Evolutionary conservation across 2,113 vertebrate species (phyloP).

Genomic region (Glaucidium brasilianum): DNA sequence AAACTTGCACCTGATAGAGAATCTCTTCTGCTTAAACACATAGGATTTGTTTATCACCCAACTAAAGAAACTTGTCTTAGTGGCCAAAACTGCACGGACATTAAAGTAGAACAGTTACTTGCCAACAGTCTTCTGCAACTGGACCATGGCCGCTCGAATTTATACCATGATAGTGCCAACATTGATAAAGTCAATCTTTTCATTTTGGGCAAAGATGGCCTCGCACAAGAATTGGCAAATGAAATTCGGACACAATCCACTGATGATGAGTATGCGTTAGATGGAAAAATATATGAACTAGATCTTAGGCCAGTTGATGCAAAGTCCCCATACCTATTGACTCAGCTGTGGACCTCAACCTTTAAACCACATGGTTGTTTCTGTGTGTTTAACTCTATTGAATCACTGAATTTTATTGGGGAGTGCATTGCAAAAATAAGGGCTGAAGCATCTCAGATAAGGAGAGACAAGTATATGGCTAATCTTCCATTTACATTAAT

Average conservation of each 20-base stretch:
- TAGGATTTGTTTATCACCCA: slow-evolving; percentile 98
- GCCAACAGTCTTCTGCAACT: slow-evolving; percentile 91
- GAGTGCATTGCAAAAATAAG: slow-evolving; percentile 95
- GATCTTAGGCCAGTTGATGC: slow-evolving; percentile 92
- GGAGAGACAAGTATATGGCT: slow-evolving; percentile 88
- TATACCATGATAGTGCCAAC: slow-evolving; percentile 93
- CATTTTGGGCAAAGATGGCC: slow-evolving; percentile 94
- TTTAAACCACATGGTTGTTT: slow-evolving; percentile 98
- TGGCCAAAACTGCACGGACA: slow-evolving; percentile 91
- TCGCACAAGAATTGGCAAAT: slow-evolving; percentile 95
- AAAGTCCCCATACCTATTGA: slow-evolving; percentile 90
- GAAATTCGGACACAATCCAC: slow-evolving; percentile 96
- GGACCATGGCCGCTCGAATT: slow-evolving; percentile 87
- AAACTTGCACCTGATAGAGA: slow-evolving; percentile 97
- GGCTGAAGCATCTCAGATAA: slow-evolving; percentile 88
- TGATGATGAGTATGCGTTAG: slow-evolving; percentile 96
- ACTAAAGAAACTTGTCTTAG: slow-evolving; percentile 99
- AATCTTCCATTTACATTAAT: slow-evolving; percentile 94
- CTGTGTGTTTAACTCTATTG: slow-evolving; percentile 97
- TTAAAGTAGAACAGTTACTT: slow-evolving; percentile 94
- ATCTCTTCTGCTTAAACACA: slow-evolving; percentile 97
- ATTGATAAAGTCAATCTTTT: slow-evolving; percentile 97
- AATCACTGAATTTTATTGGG: slow-evolving; percentile 93
- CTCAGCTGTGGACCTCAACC: slow-evolving; percentile 87
- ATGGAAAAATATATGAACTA: slow-evolving; percentile 97